Conservation (phyloP, 2,797 vertebrate genomes). For the Acanthis flammea region DNA sequence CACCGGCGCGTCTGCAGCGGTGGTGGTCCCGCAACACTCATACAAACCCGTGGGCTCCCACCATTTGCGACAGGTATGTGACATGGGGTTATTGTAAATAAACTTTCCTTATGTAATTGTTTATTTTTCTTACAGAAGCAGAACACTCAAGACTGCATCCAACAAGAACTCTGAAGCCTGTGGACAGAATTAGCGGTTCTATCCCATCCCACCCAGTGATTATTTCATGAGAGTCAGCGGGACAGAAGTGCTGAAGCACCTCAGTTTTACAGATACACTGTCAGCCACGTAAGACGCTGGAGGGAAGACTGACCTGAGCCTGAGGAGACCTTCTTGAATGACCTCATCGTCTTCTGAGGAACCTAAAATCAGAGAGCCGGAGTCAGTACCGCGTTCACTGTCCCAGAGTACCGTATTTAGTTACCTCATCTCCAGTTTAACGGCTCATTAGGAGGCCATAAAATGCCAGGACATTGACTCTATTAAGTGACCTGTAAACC, state of each 20-base stretch:
- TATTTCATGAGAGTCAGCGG: not conserved
- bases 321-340: conserved; percentile 79
- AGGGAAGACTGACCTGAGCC: conserved; percentile 80
- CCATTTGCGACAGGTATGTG: not conserved
- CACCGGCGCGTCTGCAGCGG: fast-evolving
- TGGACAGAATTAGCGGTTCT: not conserved
- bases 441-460: conserved; percentile 70
- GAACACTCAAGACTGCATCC: not conserved
- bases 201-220: not conserved
- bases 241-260: not conserved
- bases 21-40: not conserved
- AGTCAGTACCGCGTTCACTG: conserved; percentile 72
- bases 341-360: conserved; percentile 82
- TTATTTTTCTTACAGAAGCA: conserved; percentile 2
- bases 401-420: conserved; percentile 59
- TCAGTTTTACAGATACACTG: not conserved
- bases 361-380: conserved; percentile 81
- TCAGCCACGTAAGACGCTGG: conserved; percentile 20
- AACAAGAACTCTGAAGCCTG: not conserved
- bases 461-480: conserved; percentile 64
- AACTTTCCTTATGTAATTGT: not conserved
- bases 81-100: not conserved
- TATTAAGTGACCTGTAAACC: conserved; percentile 72
- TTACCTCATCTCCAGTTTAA: conserved; percentile 73
- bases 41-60: not conserved